Base-by-base conservation (phyloP, 2,797 vertebrate species). In the Phataginus tricuspis region DNA sequence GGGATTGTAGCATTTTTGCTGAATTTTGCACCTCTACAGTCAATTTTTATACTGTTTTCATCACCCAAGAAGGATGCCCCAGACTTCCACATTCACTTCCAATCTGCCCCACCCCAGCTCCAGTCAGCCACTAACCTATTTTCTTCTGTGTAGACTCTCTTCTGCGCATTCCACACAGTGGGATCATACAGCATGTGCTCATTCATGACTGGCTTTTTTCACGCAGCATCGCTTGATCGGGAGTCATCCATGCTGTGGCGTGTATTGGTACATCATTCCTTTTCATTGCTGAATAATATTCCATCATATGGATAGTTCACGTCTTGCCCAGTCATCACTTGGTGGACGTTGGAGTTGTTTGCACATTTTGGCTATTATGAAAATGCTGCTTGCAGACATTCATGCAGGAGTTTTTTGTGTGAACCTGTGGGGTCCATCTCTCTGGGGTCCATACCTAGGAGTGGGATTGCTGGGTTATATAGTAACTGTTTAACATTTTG, bases 241-340 rank as follows among this genome's bases (percentile, higher is more conserved):
- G 91, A 7, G 51, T 31, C 29, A 2, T 57, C 51, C 29, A 3
- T 15, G 25, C 15, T 7, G 14, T 49, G 15, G 39, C 23, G 4
- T 11, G 6, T 0, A 2, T 34, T 27, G 7, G 15, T 5, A 8
- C 42, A 0, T 27, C 34, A 4, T 21, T 64, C 6, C 57, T 55
- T 64, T 13, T 31, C 39, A 10, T 7, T 21, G 55, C 18, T 34
- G 13, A 3, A 4, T 12, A 7, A 12, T 5, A 11, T 6, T 49
- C 29, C 2, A 3, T 9, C 11, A 19, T 21, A 15, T 6, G 45
- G 10, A 1, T 11, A 18, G 42, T n/a, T 9, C 72, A 19, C 16
- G 1, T 12, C 10, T 51, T 6, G 7, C 29, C 59, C 42, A 2
- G 6, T 6, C 45, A 3, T 74, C 72, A 29, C 16, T 19, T 19